phyloP scores from a whole-genome alignment of 2,797 vertebrate species.

The Apogon hyalosoma region DNA sequence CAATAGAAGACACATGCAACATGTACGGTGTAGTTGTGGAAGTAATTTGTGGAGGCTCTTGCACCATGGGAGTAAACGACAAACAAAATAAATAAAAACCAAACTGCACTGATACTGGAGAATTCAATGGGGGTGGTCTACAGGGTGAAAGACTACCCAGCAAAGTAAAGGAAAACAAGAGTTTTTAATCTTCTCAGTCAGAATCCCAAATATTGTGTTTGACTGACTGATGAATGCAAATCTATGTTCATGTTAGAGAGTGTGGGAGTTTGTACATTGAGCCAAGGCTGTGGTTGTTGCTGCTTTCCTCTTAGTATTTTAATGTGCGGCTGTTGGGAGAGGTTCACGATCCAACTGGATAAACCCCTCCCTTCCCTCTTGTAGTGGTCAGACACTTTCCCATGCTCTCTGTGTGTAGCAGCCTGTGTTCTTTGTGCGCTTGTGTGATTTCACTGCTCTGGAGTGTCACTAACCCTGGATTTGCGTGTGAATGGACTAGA shows the following conservation, averaged over 20 bases:
- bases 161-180: too few relatives aligned
- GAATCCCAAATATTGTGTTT: too few relatives aligned
- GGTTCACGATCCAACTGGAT: slow-evolving; percentile 13
- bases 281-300: slow-evolving; percentile 12
- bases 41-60: too few relatives aligned
- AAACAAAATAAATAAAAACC: too few relatives aligned
- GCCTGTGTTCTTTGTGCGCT: slow-evolving; percentile 58
- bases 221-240: background rate
- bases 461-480: slow-evolving; percentile 72
- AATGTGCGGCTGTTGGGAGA: slow-evolving; percentile 38
- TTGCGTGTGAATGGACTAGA: slow-evolving; percentile 77
- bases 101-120: too few relatives aligned
- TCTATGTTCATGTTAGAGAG: background rate
- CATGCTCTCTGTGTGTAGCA: slow-evolving; percentile 74
- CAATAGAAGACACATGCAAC: too few relatives aligned
- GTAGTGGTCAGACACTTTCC: slow-evolving; percentile 76
- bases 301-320: slow-evolving; percentile 20
- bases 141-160: too few relatives aligned
- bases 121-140: too few relatives aligned
- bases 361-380: slow-evolving; percentile 44
- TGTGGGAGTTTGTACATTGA: background rate
- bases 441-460: slow-evolving; percentile 56
- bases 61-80: too few relatives aligned
- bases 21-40: too few relatives aligned
- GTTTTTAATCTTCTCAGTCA: too few relatives aligned